These are phyloP conservation scores for Tetramorium simillimum DNA, from an alignment of 1,140 invertebrate genomes.

Conservation along the genomic window DNA sequence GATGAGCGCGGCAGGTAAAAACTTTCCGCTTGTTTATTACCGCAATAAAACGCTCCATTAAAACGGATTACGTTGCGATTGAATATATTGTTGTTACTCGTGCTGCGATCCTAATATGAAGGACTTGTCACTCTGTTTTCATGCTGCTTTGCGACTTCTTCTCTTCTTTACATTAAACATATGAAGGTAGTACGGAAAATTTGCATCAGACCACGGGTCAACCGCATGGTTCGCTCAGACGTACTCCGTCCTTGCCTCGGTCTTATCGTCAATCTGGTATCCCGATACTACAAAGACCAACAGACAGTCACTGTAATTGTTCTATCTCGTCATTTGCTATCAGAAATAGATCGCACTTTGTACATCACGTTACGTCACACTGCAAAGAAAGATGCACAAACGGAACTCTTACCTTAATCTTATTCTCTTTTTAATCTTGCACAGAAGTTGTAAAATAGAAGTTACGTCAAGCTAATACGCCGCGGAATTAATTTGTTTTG, in stretches of 20 bases:
- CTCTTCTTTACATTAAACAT: slow-evolving; percentile 77
- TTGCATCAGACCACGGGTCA: slow-evolving; percentile 84
- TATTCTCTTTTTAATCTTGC: not conserved
- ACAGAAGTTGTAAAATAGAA: slow-evolving; percentile 15
- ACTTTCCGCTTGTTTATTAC: not conserved
- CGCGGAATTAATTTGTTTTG: slow-evolving; percentile 2
- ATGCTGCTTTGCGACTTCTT: slow-evolving; percentile 81
- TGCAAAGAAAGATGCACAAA: slow-evolving; percentile 46
- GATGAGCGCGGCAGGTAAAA: slow-evolving; percentile 81
- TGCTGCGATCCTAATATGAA: slow-evolving; percentile 60
- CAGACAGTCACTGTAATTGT: slow-evolving; percentile 84
- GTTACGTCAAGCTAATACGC: not conserved
- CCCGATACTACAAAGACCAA: slow-evolving; percentile 86
- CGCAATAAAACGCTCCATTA: not conserved
- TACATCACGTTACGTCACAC: slow-evolving; percentile 34
- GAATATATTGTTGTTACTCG: slow-evolving; percentile 40
- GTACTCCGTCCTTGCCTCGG: slow-evolving; percentile 87
- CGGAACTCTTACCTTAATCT: not conserved
- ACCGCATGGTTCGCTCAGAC: slow-evolving; percentile 84
- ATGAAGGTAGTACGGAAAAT: slow-evolving; percentile 87
- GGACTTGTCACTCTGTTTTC: slow-evolving; percentile 78
- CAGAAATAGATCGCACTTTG: slow-evolving; percentile 35
- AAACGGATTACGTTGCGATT: slow-evolving; percentile 31
- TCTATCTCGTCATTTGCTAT: slow-evolving; percentile 18
- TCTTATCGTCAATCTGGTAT: slow-evolving; percentile 88